phyloP scores from a whole-genome alignment of 2,888 invertebrate species.

The Anodontia alba region DNA sequence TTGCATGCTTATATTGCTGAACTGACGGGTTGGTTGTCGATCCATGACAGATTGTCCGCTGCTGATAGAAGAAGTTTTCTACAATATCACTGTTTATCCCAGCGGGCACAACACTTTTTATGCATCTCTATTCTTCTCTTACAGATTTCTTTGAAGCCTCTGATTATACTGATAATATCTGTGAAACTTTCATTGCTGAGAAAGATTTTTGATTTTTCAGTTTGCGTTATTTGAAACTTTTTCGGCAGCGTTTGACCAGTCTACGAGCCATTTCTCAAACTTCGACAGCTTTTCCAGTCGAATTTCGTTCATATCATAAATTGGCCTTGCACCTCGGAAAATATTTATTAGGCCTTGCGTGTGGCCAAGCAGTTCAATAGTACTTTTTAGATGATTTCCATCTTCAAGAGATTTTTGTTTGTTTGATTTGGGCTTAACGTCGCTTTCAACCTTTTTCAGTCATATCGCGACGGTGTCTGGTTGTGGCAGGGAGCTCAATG shows the following conservation, averaged over 20 bases:
- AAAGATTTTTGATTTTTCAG: neutral
- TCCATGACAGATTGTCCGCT: slow-evolving; percentile 32
- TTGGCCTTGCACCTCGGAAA: neutral
- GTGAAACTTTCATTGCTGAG: neutral
- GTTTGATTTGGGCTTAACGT: too few relatives aligned
- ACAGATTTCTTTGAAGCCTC: slow-evolving; percentile 17
- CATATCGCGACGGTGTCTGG: too few relatives aligned
- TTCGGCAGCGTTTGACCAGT: neutral
- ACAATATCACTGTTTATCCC: slow-evolving; percentile 15
- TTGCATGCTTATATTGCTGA: slow-evolving; percentile 48
- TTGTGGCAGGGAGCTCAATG: too few relatives aligned
- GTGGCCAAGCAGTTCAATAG: slow-evolving; percentile 30
- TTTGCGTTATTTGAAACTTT: neutral
- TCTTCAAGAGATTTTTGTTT: too few relatives aligned
- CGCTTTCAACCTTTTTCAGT: too few relatives aligned
- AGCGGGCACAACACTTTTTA: neutral
- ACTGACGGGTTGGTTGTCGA: slow-evolving; percentile 36
- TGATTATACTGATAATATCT: neutral
- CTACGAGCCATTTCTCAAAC: neutral
- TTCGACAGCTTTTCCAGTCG: neutral
- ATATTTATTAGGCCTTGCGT: slow-evolving; percentile 22
- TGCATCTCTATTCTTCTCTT: neutral
- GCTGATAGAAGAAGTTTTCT: slow-evolving; percentile 27
- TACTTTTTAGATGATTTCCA: slow-evolving; percentile 25
- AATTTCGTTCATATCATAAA: neutral